Percentiles rank a stretch among this genome's conserved stretches.
phyloP scores from a whole-genome alignment of 2,113 vertebrate species.

The Rhagologus leucostigma region DNA sequence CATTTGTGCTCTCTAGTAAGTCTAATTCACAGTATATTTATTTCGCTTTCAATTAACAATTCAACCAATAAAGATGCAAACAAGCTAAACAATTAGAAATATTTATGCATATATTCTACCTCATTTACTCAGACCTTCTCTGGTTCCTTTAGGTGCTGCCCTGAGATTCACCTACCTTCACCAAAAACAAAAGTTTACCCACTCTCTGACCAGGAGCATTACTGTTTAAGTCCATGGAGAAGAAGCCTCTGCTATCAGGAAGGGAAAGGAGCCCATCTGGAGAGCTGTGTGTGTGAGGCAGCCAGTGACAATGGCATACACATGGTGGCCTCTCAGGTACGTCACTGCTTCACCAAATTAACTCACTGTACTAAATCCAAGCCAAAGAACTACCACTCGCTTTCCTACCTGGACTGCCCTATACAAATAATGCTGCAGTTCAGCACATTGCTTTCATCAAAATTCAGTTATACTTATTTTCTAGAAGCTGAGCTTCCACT shows the following conservation, averaged over 20 bases:
- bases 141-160: neutral
- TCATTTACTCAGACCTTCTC: neutral
- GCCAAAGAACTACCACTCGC: neutral
- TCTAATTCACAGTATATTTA: neutral
- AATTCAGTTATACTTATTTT: neutral
- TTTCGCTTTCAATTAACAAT: neutral
- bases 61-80: neutral
- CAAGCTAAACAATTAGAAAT: neutral
- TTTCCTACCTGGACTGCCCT: neutral
- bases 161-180: neutral
- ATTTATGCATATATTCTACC: neutral
- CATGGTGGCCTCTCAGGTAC: neutral
- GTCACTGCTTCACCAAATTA: neutral
- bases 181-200: neutral
- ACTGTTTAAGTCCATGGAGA: neutral
- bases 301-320: neutral
- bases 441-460: neutral
- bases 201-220: neutral
- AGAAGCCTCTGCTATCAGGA: neutral
- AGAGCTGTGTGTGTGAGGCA: neutral
- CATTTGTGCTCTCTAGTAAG: neutral
- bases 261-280: neutral
- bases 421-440: neutral
- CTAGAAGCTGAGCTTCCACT: neutral
- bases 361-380: neutral